A percentile compares a stretch with the other conserved stretches of the same genome.
phyloP scores from a whole-genome alignment of 2,888 invertebrate genomes.

The Scaptomyza cyrtandrae region DNA sequence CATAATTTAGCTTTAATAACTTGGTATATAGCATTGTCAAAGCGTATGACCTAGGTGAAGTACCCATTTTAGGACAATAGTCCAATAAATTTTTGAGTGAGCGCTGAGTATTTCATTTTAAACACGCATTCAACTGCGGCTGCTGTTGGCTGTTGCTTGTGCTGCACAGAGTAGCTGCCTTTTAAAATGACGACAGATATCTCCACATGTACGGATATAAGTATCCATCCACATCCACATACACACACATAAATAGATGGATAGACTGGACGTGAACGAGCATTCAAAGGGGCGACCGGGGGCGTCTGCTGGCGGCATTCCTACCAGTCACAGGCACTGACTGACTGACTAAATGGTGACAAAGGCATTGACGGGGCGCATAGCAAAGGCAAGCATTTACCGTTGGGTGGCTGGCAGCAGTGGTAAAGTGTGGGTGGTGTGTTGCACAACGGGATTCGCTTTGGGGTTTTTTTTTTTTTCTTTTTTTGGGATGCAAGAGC shows the following conservation, averaged over 20 bases:
- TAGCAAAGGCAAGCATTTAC: constrained; percentile 12
- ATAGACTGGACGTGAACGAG: constrained; percentile 60
- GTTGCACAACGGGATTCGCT: constrained; percentile 35
- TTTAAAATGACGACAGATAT: constrained; percentile 69
- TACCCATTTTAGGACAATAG: constrained; percentile 21
- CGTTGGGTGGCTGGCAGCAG: constrained; percentile 3
- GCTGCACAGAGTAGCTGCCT: constrained; percentile 36
- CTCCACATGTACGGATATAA: constrained; percentile 54
- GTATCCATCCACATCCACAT: constrained; percentile 15
- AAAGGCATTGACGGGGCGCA: constrained; percentile 37
- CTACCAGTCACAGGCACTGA: constrained; percentile 36
- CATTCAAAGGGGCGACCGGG: constrained; percentile 23
- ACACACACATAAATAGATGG: constrained; percentile 49
- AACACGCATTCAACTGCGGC: constrained; percentile 67
- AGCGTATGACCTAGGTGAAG: constrained; percentile 10
- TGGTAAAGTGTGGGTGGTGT: not conserved
- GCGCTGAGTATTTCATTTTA: constrained; percentile 76
- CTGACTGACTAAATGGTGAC: constrained; percentile 64
- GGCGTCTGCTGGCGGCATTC: constrained; percentile 52
- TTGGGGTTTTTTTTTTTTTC: constrained; percentile 14
- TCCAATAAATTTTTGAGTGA: constrained; percentile 71
- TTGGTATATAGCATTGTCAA: constrained; percentile 4
- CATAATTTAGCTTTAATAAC: not conserved
- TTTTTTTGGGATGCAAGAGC: constrained; percentile 20
- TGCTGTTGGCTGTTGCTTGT: constrained; percentile 18